Conservation (phyloP, 2,113 vertebrate genomes). For the Rhinopomastus cyanomelas region DNA sequence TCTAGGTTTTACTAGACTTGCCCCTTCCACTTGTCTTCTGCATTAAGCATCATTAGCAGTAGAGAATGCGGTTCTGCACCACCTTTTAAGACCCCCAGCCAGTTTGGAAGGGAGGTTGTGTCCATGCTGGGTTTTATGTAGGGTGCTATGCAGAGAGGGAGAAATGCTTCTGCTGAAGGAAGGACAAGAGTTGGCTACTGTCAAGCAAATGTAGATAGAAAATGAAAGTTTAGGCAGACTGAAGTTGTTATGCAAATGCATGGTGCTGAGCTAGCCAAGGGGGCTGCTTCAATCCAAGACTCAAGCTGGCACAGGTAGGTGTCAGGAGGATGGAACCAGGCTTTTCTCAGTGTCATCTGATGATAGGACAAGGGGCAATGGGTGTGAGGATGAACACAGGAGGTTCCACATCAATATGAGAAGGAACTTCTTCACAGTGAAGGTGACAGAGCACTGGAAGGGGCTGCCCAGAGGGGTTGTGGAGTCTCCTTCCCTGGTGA, state of each 20-base stretch:
- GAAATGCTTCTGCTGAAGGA: not conserved
- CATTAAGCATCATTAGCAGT: not conserved
- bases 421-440: no score
- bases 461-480: no score
- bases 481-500: no score
- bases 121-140: not conserved
- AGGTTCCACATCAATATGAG: no score
- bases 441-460: no score
- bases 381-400: no score
- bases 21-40: not conserved
- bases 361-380: no score
- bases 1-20: not conserved
- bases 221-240: not conserved
- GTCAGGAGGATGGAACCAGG: no score
- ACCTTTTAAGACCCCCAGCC: not conserved
- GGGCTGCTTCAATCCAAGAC: accelerated
- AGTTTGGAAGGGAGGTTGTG: not conserved
- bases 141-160: not conserved
- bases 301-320: not conserved
- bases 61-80: accelerated
- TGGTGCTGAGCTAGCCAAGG: not conserved
- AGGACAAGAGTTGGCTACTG: not conserved
- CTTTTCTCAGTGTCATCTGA: no score
- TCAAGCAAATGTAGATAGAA: not conserved
- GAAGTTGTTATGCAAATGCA: not conserved